Conservation (phyloP, 2,888 invertebrate species). For the Linnaemya tessellans region DNA sequence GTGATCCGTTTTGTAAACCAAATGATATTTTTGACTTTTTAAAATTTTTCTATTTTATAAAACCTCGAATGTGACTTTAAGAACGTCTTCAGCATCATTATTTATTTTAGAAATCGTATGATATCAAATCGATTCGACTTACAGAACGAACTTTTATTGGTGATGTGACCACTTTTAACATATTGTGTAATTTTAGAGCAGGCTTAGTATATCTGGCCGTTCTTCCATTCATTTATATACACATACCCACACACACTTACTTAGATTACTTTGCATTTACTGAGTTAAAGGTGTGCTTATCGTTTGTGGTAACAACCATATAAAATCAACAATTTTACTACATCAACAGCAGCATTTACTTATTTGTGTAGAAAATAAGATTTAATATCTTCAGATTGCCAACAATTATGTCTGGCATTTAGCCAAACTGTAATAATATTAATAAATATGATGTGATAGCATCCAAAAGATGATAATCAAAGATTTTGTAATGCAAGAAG, state of each 20-base stretch:
- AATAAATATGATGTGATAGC: slow-evolving; percentile 65
- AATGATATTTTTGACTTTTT: too few relatives aligned
- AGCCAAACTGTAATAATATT: slow-evolving; percentile 68
- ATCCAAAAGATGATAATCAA: slow-evolving; percentile 47
- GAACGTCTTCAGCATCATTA: too few relatives aligned
- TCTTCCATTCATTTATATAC: slow-evolving; percentile 32
- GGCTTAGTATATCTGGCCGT: neutral
- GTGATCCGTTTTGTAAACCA: too few relatives aligned
- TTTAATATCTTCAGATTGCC: slow-evolving; percentile 35
- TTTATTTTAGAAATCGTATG: too few relatives aligned
- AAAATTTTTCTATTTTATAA: too few relatives aligned
- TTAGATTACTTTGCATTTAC: neutral
- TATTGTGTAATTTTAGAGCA: too few relatives aligned
- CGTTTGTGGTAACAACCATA: slow-evolving; percentile 35
- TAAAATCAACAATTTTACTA: neutral
- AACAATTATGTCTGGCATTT: slow-evolving; percentile 66
- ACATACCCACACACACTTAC: neutral
- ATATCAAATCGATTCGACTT: too few relatives aligned
- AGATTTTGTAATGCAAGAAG: slow-evolving; percentile 34
- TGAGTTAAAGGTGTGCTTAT: slow-evolving; percentile 43
- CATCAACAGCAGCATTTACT: neutral
- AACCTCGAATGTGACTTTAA: too few relatives aligned
- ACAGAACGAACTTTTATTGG: too few relatives aligned
- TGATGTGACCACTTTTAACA: too few relatives aligned
- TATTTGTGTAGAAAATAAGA: slow-evolving; percentile 22